phyloP scores from a whole-genome alignment of 2,888 invertebrate species.

The Morinoia aosen region DNA sequence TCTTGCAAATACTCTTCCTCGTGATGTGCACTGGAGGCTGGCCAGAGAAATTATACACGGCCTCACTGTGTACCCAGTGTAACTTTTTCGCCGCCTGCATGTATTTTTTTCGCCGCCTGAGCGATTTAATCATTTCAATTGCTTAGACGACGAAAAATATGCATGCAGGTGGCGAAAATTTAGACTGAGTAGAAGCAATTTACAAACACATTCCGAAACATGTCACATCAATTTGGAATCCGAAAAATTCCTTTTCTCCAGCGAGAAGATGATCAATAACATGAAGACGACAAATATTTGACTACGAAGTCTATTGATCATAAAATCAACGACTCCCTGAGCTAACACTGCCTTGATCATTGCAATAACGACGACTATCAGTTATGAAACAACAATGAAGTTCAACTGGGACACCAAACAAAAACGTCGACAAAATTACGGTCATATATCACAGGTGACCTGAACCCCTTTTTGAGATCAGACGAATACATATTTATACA shows the following conservation, averaged over 20 bases:
- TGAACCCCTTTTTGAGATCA: conserved; percentile 35
- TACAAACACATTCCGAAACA: no score
- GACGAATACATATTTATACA: conserved; percentile 1
- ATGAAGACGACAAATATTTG: not conserved
- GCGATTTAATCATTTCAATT: no score
- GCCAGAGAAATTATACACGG: no score
- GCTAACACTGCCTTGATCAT: not conserved
- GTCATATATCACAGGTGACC: conserved; percentile 38
- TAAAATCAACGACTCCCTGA: not conserved
- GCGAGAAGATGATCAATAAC: not conserved
- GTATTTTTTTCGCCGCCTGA: no score
- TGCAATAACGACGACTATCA: not conserved
- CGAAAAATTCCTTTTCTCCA: not conserved
- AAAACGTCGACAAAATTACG: not conserved
- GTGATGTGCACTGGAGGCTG: no score
- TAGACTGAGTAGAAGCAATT: no score
- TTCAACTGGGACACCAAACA: not conserved
- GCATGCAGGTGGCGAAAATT: no score
- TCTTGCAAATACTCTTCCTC: not conserved
- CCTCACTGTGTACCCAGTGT: no score
- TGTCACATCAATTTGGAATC: no score
- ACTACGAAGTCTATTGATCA: not conserved
- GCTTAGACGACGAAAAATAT: no score
- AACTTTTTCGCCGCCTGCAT: no score
- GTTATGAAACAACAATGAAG: not conserved